A percentile compares a stretch with the other conserved stretches of the same genome.
Conservation (phyloP, 2,113 vertebrate genomes). For the Pygoscelis antarcticus region DNA sequence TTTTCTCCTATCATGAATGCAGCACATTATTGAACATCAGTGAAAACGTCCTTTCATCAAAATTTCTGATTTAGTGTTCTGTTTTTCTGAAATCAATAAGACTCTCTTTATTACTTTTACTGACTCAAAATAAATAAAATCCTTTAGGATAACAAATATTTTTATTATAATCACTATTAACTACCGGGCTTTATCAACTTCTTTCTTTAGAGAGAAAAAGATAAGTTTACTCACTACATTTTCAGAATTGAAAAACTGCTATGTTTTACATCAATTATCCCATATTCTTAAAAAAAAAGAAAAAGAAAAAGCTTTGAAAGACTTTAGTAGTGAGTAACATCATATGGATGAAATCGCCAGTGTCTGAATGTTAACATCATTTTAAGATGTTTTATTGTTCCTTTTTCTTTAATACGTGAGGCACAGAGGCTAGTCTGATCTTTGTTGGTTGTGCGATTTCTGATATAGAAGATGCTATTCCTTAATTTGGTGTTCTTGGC, state of each 20-base stretch:
- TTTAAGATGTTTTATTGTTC: neutral
- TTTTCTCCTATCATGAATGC: neutral
- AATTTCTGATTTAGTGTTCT: neutral
- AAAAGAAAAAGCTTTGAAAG: neutral
- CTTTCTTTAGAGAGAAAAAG: neutral
- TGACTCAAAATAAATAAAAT: neutral
- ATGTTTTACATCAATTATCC: neutral
- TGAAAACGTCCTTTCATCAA: neutral
- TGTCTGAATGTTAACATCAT: neutral
- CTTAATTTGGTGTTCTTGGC: neutral
- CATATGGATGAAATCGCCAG: neutral
- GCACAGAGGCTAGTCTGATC: neutral
- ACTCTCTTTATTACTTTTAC: neutral
- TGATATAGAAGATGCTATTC: neutral
- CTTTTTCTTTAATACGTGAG: neutral
- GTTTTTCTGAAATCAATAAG: neutral
- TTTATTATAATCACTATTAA: neutral
- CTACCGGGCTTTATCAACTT: neutral
- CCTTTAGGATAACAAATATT: neutral
- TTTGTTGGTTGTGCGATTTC: neutral
- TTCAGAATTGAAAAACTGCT: neutral
- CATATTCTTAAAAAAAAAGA: neutral
- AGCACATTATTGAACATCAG: neutral
- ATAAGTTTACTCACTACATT: neutral
- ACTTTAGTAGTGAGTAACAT: neutral